Percentiles rank a stretch among this genome's conserved stretches.
These are phyloP conservation scores for Octomys mimax DNA, from an alignment of 2,797 vertebrate genomes.

Conservation along the genomic window DNA sequence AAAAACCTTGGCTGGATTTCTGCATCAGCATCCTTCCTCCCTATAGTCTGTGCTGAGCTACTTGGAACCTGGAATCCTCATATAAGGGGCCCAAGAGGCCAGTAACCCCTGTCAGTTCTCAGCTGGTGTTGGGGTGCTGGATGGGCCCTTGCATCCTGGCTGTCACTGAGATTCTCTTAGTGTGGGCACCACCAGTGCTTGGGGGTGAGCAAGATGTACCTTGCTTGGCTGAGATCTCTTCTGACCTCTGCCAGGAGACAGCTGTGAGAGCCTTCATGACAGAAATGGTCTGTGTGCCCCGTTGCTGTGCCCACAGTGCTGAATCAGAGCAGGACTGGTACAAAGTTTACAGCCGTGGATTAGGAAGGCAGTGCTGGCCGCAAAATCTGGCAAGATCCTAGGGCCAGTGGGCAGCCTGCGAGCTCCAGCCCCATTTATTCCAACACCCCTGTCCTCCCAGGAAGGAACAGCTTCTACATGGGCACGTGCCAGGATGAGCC, in stretches of 20 bases:
- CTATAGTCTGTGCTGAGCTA: neutral
- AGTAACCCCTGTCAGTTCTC: neutral
- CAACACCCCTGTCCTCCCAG: conserved; percentile 45
- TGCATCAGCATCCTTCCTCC: too few relatives aligned
- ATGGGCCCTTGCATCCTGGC: neutral
- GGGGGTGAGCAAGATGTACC: neutral
- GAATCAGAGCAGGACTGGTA: neutral
- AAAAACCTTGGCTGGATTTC: neutral
- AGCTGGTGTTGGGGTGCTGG: neutral
- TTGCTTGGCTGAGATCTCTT: neutral
- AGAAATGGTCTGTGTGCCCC: neutral
- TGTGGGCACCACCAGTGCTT: neutral
- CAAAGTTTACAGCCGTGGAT: neutral
- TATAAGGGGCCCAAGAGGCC: too few relatives aligned
- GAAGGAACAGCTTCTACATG: conserved; percentile 86
- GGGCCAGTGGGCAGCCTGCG: neutral
- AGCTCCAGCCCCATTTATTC: fast-evolving
- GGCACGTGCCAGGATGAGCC: conserved; percentile 94
- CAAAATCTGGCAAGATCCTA: neutral
- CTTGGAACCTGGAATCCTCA: neutral
- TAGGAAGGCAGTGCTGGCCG: neutral
- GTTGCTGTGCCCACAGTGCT: neutral
- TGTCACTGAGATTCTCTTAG: neutral
- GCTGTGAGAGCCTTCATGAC: neutral
- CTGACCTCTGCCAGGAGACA: neutral